phyloP scores from a whole-genome alignment of 1,140 invertebrate species.

The Atta colombica region DNA sequence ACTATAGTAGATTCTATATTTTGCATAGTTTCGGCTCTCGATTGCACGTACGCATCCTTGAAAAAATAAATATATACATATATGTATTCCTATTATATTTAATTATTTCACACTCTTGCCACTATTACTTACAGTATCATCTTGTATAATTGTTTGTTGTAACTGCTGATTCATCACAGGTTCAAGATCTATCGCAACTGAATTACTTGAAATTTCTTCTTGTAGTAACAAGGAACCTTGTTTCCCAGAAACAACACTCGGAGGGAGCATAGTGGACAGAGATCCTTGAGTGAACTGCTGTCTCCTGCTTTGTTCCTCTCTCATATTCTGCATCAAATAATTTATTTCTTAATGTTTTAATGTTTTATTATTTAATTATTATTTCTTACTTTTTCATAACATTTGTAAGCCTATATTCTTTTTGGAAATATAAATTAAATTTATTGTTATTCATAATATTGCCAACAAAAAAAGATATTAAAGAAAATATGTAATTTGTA shows the following conservation, averaged over 20 bases:
- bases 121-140: constrained; percentile 89
- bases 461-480: background rate
- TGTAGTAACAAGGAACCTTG: constrained; percentile 89
- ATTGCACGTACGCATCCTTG: constrained; percentile 95
- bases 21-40: constrained; percentile 98
- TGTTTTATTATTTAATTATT: background rate
- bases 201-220: constrained; percentile 89
- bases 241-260: constrained; percentile 90
- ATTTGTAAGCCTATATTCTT: constrained; percentile 12
- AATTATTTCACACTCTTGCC: constrained; percentile 22
- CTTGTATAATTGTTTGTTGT: constrained; percentile 90
- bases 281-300: constrained; percentile 97
- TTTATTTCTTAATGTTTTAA: background rate
- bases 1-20: constrained; percentile 99
- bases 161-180: constrained; percentile 85
- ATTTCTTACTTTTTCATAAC: background rate
- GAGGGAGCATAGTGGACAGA: constrained; percentile 90
- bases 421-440: background rate
- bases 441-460: background rate
- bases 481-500: constrained; percentile 1
- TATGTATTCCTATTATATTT: constrained; percentile 31
- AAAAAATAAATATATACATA: constrained; percentile 59
- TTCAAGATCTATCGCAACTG: constrained; percentile 92
- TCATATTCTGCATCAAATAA: constrained; percentile 92
- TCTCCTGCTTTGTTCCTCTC: constrained; percentile 96